Base-by-base conservation (phyloP, 2,888 invertebrate species). In the Cryptocephalus moraei region DNA sequence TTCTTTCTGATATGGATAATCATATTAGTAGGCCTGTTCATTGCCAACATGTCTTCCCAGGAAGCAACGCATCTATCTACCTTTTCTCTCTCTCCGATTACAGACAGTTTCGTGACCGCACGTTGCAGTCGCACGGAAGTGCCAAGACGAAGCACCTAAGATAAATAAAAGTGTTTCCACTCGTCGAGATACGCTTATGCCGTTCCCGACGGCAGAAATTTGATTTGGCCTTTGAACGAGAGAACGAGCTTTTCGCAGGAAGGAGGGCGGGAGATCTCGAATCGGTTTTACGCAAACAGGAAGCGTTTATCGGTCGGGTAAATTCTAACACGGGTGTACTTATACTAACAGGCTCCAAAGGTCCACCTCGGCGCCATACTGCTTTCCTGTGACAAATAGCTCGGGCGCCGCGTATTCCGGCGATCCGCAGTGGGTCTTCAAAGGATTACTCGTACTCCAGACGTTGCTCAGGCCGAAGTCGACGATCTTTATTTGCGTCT, bases 371-470 rank as follows among this genome's bases (percentile, higher is more conserved):
- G 85, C 81, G 39, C 86, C 86, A 68, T 86, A 86, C 51, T 75
- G 76, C 47, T 78, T 76, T 33, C 80, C 80, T 58, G 79, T 78
- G 12, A 80, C 73, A 64, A 86, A 86, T 49, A 86, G 73, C 68
- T 86, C 86, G 0, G 86, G 86, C 39, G 86, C 86, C 1, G 86
- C 86, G 67, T 86, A 86, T 69, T 86, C 86, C 9, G 86, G 80
- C 33, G 86, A 86, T 41, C 86, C 86, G 68, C 86, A 86, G 58
- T 85, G 85, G 0, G 86, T 87, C 55, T 78, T 76, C 61, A 86
- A 70, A n/a, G 78, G 76, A 9, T 76, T 77, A 33, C 71, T 70
- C 12, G 74, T 68, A 47, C 72, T 73, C 73, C 79, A 85, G 50
- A 77, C 64, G 68, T 86, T 86, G 60, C 86, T 85, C 50, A 86